These are phyloP conservation scores for Halocaridina rubra DNA, from an alignment of 2,888 invertebrate species.

Conservation along the genomic window DNA sequence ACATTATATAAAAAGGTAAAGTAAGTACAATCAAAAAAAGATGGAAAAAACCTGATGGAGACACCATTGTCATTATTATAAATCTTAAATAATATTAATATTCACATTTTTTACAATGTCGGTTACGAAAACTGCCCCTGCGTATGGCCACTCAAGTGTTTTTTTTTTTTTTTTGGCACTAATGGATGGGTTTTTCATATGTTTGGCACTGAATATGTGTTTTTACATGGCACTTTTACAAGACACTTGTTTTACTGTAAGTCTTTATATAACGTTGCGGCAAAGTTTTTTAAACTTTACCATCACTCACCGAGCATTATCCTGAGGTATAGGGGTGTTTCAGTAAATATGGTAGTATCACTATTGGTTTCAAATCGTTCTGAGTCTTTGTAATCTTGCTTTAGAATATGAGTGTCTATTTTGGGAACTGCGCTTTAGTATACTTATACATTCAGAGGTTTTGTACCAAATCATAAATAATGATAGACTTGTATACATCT, in stretches of 20 bases:
- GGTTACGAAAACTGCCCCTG: slow-evolving; percentile 30
- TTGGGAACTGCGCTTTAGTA: no score
- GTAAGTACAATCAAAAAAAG: slow-evolving; percentile 37
- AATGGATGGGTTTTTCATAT: not conserved
- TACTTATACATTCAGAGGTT: no score
- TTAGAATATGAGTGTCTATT: no score
- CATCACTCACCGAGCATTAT: not conserved
- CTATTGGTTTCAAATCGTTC: no score
- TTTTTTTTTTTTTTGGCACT: slow-evolving; percentile 34
- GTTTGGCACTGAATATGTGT: slow-evolving; percentile 18
- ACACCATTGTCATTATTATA: slow-evolving; percentile 22
- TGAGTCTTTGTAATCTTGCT: no score
- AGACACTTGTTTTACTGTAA: no score
- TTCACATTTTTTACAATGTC: slow-evolving; percentile 35
- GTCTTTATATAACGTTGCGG: no score
- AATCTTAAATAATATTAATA: slow-evolving; percentile 31
- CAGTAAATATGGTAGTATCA: no score
- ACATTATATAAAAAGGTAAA: slow-evolving; percentile 42
- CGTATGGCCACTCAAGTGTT: no score
- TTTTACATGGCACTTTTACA: not conserved
- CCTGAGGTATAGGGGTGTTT: slow-evolving; percentile 4
- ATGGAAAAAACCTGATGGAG: slow-evolving; percentile 35
- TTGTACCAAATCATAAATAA: no score
- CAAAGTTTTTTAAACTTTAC: not conserved
- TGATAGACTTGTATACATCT: no score